Conservation (phyloP, 1,140 invertebrate species). For the Pseudomyrmex concolor region DNA sequence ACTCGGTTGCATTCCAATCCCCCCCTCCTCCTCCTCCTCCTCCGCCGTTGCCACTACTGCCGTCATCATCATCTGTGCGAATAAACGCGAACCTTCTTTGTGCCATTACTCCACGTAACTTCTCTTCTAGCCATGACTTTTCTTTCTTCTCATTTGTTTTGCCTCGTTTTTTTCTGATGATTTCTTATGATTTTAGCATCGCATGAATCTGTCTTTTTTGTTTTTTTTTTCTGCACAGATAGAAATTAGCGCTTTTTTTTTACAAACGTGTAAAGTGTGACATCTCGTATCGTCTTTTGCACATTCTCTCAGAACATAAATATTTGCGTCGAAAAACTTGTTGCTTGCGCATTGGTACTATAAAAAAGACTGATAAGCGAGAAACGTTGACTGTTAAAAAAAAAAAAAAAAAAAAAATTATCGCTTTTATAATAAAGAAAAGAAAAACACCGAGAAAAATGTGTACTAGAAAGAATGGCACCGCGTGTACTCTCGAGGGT, state of each 20-base stretch:
- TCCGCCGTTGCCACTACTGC: slow-evolving; percentile 50
- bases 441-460: too few species aligned
- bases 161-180: background rate
- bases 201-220: too few species aligned
- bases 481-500: background rate
- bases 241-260: too few species aligned
- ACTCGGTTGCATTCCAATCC: slow-evolving; percentile 84
- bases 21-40: slow-evolving; percentile 64
- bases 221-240: too few species aligned
- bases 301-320: too few species aligned
- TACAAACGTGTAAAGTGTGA: too few species aligned
- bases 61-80: slow-evolving; percentile 46
- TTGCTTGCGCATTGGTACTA: too few species aligned
- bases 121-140: slow-evolving; percentile 21
- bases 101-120: slow-evolving; percentile 59
- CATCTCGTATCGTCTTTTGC: too few species aligned
- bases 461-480: too few species aligned
- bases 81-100: slow-evolving; percentile 56
- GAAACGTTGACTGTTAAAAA: background rate
- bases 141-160: background rate
- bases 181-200: too few species aligned
- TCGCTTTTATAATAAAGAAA: background rate
- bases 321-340: too few species aligned
- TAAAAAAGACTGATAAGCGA: too few species aligned
- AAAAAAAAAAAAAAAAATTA: background rate